These are phyloP conservation scores for Amblyteles armatorius DNA, from an alignment of 2,888 invertebrate genomes.

Conservation along the genomic window DNA sequence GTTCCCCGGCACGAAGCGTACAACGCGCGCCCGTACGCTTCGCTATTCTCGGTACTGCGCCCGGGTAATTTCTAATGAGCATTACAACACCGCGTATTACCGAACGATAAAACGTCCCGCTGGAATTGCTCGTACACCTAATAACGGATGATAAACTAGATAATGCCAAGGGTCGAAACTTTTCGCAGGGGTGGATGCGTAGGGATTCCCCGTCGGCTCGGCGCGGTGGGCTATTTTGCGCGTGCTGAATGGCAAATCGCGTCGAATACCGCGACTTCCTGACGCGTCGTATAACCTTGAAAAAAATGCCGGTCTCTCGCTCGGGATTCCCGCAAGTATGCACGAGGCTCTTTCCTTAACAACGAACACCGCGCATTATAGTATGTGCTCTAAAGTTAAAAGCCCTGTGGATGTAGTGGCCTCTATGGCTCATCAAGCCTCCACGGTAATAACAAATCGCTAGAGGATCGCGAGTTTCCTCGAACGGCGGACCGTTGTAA, in stretches of 20 bases:
- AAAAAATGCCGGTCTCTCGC: slow-evolving; percentile 46
- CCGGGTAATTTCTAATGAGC: slow-evolving; percentile 42
- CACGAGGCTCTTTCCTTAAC: slow-evolving; percentile 2
- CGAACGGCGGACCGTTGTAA: background rate
- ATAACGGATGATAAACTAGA: slow-evolving; percentile 55
- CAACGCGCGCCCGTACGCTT: background rate
- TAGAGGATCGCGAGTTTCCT: background rate
- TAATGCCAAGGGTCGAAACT: slow-evolving; percentile 31
- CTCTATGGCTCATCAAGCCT: slow-evolving; percentile 44
- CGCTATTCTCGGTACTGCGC: slow-evolving; percentile 6
- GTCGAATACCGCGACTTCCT: slow-evolving; percentile 23
- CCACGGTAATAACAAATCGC: slow-evolving; percentile 41
- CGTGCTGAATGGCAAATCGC: slow-evolving; percentile 20
- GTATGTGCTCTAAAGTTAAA: slow-evolving; percentile 32
- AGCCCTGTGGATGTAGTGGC: slow-evolving; percentile 44
- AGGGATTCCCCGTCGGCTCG: background rate
- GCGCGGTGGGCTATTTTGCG: background rate
- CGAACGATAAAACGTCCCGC: slow-evolving; percentile 58
- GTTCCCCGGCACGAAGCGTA: background rate
- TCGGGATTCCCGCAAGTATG: background rate
- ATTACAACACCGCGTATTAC: slow-evolving; percentile 60
- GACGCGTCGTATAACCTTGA: slow-evolving; percentile 35
- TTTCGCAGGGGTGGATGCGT: slow-evolving; percentile 25
- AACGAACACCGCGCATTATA: background rate
- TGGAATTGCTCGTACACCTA: slow-evolving; percentile 32